Evolutionary conservation across 2,888 invertebrate species (phyloP).

Genomic region (Noctua pronuba): DNA sequence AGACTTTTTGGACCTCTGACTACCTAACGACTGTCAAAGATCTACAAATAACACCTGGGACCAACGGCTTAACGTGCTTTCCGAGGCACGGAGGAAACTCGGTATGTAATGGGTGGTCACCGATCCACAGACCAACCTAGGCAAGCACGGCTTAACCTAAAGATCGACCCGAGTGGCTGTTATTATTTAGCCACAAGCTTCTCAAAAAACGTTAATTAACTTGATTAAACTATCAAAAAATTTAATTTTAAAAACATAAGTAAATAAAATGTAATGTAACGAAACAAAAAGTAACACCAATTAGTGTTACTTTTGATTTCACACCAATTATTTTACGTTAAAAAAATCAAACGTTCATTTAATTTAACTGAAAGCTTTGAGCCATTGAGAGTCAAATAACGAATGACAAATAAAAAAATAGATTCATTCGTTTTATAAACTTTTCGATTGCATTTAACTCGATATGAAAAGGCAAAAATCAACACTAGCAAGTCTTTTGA

Average conservation of each 20-base stretch:
- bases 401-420: neutral
- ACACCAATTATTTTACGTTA: too few relatives aligned
- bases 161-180: too few relatives aligned
- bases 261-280: neutral
- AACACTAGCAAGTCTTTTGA: slow-evolving; percentile 16
- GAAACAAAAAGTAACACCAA: neutral
- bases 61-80: too few relatives aligned
- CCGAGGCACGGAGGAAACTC: too few relatives aligned
- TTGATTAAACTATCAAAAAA: neutral
- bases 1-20: too few relatives aligned
- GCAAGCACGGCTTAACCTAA: too few relatives aligned
- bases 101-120: too few relatives aligned
- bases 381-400: slow-evolving; percentile 7
- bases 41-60: too few relatives aligned
- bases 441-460: neutral
- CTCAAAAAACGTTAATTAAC: neutral
- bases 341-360: neutral
- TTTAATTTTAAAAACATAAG: neutral
- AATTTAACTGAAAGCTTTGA: slow-evolving; percentile 29
- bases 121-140: too few relatives aligned
- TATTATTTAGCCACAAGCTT: too few relatives aligned
- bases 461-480: slow-evolving; percentile 33
- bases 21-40: too few relatives aligned
- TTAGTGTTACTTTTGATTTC: too few relatives aligned
- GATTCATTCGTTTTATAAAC: slow-evolving; percentile 7